Evolutionary conservation across 2,797 vertebrate species (phyloP).

Genomic region (Cossypha caffra): DNA sequence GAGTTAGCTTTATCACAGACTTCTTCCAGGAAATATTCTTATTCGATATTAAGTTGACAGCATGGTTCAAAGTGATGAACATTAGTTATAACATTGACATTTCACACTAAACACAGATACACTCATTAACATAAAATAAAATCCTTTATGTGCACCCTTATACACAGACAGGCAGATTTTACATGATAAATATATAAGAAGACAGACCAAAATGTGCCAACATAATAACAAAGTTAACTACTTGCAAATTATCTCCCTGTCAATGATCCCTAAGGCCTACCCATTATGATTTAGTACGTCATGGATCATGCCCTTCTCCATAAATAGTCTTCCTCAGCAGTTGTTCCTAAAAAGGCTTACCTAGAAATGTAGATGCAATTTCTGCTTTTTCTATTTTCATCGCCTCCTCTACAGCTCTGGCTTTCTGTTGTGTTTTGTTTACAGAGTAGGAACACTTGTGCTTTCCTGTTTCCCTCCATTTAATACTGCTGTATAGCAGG

Average conservation of each 20-base stretch:
- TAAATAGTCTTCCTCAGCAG: neutral
- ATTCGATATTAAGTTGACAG: neutral
- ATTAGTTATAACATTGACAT: neutral
- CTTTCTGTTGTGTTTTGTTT: neutral
- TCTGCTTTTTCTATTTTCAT: conserved; percentile 8
- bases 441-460: neutral
- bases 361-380: neutral
- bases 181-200: neutral
- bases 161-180: neutral
- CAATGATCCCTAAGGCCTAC: neutral
- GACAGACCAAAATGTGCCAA: neutral
- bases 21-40: neutral
- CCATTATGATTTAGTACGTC: neutral
- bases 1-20: neutral
- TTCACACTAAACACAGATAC: neutral
- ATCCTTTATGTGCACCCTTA: neutral
- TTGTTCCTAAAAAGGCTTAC: neutral
- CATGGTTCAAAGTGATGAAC: neutral
- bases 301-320: neutral
- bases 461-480: neutral
- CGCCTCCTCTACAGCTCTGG: neutral
- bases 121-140: neutral
- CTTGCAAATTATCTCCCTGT: neutral
- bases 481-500: neutral
- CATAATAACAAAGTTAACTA: neutral